phyloP scores from a whole-genome alignment of 2,113 vertebrate genomes.

The Brachypteracias leptosomus region DNA sequence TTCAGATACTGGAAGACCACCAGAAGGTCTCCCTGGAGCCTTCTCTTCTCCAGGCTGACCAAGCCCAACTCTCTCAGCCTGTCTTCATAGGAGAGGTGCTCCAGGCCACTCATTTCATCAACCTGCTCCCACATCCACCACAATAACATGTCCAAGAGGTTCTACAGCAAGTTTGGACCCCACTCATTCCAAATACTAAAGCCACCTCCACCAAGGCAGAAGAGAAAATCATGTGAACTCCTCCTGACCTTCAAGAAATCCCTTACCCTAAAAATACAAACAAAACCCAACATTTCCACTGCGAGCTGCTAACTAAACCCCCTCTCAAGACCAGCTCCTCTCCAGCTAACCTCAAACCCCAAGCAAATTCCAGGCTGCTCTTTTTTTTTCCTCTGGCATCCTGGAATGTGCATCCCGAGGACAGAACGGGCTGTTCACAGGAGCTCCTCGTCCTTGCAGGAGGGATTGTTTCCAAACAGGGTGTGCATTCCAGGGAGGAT shows the following conservation, averaged over 20 bases:
- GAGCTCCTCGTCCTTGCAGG: slow-evolving; percentile 38
- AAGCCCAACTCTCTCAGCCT: no score
- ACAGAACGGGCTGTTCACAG: slow-evolving; percentile 31
- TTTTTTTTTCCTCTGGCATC: slow-evolving; percentile 45
- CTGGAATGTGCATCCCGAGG: slow-evolving; percentile 24
- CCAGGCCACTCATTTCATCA: not conserved
- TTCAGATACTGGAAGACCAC: no score
- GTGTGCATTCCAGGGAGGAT: slow-evolving; percentile 33
- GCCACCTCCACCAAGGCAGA: not conserved
- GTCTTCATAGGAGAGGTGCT: no score
- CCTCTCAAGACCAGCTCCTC: not conserved
- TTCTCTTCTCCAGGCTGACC: no score
- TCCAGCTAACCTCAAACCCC: slow-evolving; percentile 18
- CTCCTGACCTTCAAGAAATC: slow-evolving; percentile 13
- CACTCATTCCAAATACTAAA: not conserved
- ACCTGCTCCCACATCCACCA: not conserved
- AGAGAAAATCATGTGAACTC: not conserved
- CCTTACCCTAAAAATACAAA: slow-evolving; percentile 40
- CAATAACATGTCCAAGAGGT: not conserved
- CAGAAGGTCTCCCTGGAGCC: no score
- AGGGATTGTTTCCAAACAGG: slow-evolving; percentile 41
- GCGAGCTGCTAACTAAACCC: slow-evolving; percentile 32
- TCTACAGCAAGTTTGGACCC: not conserved
- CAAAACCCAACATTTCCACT: no score
- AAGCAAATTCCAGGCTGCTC: slow-evolving; percentile 24